Base-by-base conservation (phyloP, 2,888 invertebrate genomes). In the Drosophila fungiperda region DNA sequence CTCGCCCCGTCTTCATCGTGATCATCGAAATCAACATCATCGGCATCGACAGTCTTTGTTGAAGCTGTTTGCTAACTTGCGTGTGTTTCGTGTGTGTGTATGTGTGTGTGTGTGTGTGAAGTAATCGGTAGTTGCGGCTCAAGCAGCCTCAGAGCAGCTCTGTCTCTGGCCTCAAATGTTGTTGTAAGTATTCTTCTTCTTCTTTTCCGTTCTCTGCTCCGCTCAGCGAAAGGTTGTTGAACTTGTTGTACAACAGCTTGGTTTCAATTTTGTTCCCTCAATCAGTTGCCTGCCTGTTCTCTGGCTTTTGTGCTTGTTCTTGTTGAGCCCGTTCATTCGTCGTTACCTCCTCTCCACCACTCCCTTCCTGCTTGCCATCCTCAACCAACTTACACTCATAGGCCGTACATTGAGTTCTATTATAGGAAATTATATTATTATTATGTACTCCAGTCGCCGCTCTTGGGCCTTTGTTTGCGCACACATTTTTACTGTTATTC, bases 371-470 rank as follows among this genome's bases (percentile, higher is more conserved):
- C 45, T 15, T 45, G 8, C 8, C 29, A 29, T 2, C 15, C 20
- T 3, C 3, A 3, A 52, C 3, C 54, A 20, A 26, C 36, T n/a
- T 29, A 29, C n/a, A 45, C 61, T n/a, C 52, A 53, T 42, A 58
- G 59, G 38, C 48, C 52, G 53, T 60, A 66, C 83, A 80, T 73
- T 80, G 69, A 83, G 80, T 78, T 88, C 80, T 89, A 82, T 84
- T 87, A 87, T 87, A 84, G 87, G 79, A 85, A 89, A 85, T 89
- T 84, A 85, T 89, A 87, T 87, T 87, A 89, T 89, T 89, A 89
- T 84, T 84, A 89, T 89, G 82, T 87, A 87, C 82, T 89, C 76
- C 76, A 78, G 49, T 83, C 70, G 38, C 26, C 38, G 64, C 69
- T 69, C 58, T 65, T 63, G 49, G 49, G 58, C 73, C 36, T 78